Conservation (phyloP, 2,797 vertebrate species). For the Pangasius djambal region DNA sequence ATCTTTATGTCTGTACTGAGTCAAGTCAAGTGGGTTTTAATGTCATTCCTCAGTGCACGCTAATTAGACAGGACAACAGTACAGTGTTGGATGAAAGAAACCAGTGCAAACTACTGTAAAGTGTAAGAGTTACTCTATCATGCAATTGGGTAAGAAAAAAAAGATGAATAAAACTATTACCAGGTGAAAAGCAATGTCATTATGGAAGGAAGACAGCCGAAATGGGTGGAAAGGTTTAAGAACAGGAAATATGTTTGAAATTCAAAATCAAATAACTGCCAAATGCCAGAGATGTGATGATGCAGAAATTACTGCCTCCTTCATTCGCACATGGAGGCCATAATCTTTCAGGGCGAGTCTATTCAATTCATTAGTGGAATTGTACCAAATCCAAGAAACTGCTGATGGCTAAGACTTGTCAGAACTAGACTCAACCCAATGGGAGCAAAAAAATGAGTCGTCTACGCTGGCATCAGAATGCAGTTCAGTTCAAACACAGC, state of each 20-base stretch:
- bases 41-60: not conserved
- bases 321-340: not conserved
- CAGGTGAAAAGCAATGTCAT: not conserved
- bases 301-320: not conserved
- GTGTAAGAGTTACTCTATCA: not conserved
- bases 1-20: not conserved
- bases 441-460: slow-evolving; percentile 11
- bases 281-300: slow-evolving; percentile 6
- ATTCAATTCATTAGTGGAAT: slow-evolving; percentile 19
- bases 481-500: slow-evolving; percentile 14
- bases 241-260: not conserved
- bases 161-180: not conserved
- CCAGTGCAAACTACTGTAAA: not conserved
- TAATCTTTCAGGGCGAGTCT: not conserved
- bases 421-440: slow-evolving; percentile 21
- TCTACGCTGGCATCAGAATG: not conserved
- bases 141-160: not conserved
- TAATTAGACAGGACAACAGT: slow-evolving; percentile 11
- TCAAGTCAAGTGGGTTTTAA: not conserved
- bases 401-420: slow-evolving; percentile 23
- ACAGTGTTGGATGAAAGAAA: not conserved
- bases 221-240: not conserved
- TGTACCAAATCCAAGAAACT: slow-evolving; percentile 24
- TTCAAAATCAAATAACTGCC: not conserved
- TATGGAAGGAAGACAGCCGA: not conserved